Evolutionary conservation across 2,113 vertebrate species (phyloP).

Genomic region (Mustela lutreola): DNA sequence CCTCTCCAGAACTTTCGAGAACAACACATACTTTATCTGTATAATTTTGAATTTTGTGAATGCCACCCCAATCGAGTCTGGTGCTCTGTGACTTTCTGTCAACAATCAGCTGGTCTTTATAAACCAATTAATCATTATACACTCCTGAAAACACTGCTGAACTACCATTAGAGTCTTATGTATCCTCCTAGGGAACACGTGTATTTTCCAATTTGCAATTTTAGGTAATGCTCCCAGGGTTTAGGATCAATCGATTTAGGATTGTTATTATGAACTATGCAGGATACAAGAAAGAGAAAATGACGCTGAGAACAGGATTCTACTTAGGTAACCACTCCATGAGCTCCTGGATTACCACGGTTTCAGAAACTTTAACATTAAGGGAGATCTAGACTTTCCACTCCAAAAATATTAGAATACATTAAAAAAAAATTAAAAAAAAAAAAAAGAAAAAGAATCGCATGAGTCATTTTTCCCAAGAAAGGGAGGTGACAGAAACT

Average conservation of each 20-base stretch:
- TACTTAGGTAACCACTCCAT: neutral
- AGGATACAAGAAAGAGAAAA: neutral
- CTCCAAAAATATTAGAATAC: neutral
- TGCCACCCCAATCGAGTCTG: neutral
- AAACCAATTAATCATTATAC: neutral
- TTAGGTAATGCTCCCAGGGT: neutral
- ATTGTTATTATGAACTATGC: neutral
- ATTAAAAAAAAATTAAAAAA: neutral
- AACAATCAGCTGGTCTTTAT: neutral
- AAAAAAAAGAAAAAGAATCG: fast-evolving
- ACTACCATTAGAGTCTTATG: neutral
- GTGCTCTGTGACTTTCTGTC: neutral
- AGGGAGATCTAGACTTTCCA: neutral
- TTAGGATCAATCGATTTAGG: neutral
- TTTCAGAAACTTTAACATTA: neutral
- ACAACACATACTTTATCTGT: neutral
- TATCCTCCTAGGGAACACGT: neutral
- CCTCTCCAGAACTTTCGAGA: neutral
- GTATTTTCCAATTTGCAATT: neutral
- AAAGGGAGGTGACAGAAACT: neutral
- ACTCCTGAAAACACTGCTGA: neutral
- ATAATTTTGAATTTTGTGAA: slow-evolving; percentile 34
- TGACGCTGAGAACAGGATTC: neutral
- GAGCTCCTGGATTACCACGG: neutral
- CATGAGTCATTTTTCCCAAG: neutral